Evolutionary conservation across 2,113 vertebrate species (phyloP).

Genomic region (Pomatorhinus ruficollis): DNA sequence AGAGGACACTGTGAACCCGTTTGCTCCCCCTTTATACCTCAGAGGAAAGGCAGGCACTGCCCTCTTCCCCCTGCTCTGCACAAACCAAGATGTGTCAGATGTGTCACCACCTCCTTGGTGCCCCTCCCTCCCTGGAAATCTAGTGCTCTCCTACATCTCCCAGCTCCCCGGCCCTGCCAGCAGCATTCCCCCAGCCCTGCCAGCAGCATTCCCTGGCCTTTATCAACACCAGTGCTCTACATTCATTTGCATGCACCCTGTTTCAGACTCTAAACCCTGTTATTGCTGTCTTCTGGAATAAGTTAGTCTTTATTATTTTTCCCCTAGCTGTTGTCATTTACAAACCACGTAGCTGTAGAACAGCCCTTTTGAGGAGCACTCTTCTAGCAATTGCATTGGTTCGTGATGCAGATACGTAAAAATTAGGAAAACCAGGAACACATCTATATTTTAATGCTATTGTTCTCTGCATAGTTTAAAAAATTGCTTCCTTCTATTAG

Average conservation of each 20-base stretch:
- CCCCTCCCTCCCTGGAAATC: accelerated
- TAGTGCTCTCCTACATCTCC: neutral
- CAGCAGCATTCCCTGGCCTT: neutral
- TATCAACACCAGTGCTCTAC: neutral
- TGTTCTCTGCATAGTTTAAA: conserved; percentile 1
- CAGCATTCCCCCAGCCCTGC: neutral
- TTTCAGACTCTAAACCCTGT: neutral
- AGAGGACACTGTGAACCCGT: neutral
- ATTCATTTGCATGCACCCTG: neutral
- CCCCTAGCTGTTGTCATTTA: neutral
- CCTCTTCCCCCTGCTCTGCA: neutral
- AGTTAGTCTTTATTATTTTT: neutral
- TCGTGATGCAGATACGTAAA: neutral
- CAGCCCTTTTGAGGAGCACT: neutral
- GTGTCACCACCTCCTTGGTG: neutral
- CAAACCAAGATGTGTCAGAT: neutral
- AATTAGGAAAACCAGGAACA: neutral
- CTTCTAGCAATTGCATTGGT: neutral
- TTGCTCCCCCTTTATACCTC: neutral
- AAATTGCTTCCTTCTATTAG: neutral
- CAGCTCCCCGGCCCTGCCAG: neutral
- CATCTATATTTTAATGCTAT: neutral
- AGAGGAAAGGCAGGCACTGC: accelerated
- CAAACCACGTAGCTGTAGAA: neutral
- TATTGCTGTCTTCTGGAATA: neutral